These are phyloP conservation scores for Otus sunia DNA, from an alignment of 2,113 vertebrate genomes.

Conservation along the genomic window DNA sequence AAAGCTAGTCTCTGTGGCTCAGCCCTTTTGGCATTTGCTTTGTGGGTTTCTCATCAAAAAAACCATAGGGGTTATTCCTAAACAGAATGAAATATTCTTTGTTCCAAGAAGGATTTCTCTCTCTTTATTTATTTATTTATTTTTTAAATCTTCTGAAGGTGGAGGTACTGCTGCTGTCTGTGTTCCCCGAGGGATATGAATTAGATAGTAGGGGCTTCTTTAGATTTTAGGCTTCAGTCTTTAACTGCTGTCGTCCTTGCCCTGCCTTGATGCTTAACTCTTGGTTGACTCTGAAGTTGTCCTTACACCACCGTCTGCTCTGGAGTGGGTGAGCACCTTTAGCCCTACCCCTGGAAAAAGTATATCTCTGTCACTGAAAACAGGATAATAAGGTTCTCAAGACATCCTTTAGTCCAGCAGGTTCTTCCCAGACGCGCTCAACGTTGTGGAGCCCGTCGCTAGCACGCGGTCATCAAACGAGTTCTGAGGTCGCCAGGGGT, in stretches of 20 bases:
- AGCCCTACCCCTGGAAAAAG: not conserved
- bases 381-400: not conserved
- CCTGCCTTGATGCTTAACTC: not conserved
- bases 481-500: not conserved
- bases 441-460: fast-evolving
- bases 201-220: not conserved
- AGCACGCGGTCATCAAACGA: fast-evolving
- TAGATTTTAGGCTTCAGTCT: not conserved
- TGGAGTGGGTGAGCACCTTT: not conserved
- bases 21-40: slow-evolving; percentile 1
- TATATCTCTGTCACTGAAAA: fast-evolving
- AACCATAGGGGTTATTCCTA: slow-evolving; percentile 24
- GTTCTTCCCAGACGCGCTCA: not conserved
- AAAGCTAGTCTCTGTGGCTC: not conserved
- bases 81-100: not conserved
- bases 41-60: slow-evolving; percentile 33
- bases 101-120: not conserved
- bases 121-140: not conserved
- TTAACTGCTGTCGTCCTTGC: not conserved
- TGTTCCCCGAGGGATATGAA: not conserved
- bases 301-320: fast-evolving
- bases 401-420: not conserved
- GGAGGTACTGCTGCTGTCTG: not conserved
- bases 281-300: not conserved
- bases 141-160: not conserved